Conservation (phyloP, 2,888 invertebrate genomes). For the Apoda limacodes region DNA sequence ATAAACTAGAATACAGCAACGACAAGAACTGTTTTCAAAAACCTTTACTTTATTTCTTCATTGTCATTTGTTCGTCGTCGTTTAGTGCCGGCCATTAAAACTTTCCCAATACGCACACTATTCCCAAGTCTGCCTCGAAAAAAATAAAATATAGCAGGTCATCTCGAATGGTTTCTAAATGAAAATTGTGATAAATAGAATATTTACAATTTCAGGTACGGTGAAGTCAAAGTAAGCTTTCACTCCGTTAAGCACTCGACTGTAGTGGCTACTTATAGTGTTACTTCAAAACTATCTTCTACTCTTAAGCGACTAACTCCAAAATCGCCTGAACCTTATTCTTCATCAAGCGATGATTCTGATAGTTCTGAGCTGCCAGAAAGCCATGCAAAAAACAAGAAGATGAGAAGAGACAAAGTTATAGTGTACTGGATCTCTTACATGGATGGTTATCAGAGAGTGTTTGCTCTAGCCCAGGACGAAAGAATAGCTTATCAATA, state of each 20-base stretch:
- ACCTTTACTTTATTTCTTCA: too few relatives aligned
- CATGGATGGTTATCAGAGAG: slow-evolving; percentile 79
- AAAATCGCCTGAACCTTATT: slow-evolving; percentile 60
- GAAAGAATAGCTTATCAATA: slow-evolving; percentile 75
- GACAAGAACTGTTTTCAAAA: too few relatives aligned
- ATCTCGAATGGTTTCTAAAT: too few relatives aligned
- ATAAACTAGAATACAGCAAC: too few relatives aligned
- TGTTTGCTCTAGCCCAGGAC: slow-evolving; percentile 81
- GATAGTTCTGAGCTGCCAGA: slow-evolving; percentile 58
- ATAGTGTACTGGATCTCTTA: slow-evolving; percentile 86
- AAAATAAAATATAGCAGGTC: too few relatives aligned
- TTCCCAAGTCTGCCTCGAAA: too few relatives aligned
- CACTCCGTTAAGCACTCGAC: slow-evolving; percentile 74
- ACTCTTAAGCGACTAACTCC: slow-evolving; percentile 65
- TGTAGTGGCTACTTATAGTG: slow-evolving; percentile 49
- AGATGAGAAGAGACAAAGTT: slow-evolving; percentile 80
- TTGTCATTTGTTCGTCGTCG: too few relatives aligned
- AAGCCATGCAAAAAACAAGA: slow-evolving; percentile 61
- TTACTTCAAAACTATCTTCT: slow-evolving; percentile 67
- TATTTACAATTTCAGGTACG: slow-evolving; percentile 66
- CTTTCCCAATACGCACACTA: too few relatives aligned
- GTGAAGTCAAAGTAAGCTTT: slow-evolving; percentile 79
- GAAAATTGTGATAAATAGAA: too few relatives aligned
- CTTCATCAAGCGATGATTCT: slow-evolving; percentile 73
- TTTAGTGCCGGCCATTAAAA: too few relatives aligned